Conservation (phyloP, 2,888 invertebrate species). For the Polydrusus tereticollis region DNA sequence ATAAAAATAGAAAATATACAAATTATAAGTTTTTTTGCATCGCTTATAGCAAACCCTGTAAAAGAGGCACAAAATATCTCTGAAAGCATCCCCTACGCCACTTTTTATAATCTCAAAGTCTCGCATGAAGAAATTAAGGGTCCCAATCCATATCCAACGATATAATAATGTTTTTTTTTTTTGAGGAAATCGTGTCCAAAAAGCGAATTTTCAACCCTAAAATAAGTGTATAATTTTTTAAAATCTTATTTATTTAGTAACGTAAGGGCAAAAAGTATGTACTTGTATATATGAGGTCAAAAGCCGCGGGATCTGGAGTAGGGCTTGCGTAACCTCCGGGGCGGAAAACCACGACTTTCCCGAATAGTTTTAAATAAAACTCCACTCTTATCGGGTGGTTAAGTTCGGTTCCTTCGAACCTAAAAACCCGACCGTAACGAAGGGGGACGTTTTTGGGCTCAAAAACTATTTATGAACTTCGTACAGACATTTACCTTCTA, state of each 20-base stretch:
- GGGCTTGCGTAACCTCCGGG: constrained; percentile 24
- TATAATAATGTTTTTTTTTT: neutral
- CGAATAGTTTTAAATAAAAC: constrained; percentile 32
- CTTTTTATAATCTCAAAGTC: no score
- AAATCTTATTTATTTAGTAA: constrained; percentile 44
- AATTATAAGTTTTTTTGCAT: no score
- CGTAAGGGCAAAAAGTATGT: constrained; percentile 42
- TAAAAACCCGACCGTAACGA: constrained; percentile 2
- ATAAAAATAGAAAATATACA: no score
- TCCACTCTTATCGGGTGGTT: constrained; percentile 8
- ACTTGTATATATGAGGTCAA: constrained; percentile 43
- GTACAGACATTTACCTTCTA: constrained; percentile 4
- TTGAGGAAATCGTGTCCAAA: neutral
- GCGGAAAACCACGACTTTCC: neutral
- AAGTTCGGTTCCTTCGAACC: neutral
- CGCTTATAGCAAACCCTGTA: no score
- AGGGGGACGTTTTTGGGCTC: constrained; percentile 34
- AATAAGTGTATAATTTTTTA: constrained; percentile 47
- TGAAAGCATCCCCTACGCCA: no score
- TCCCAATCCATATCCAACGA: no score
- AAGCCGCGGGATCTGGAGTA: constrained; percentile 24
- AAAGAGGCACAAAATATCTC: no score
- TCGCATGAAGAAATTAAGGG: no score
- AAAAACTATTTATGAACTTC: constrained; percentile 25
- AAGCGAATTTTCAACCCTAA: constrained; percentile 25